These are phyloP conservation scores for Heliopora coerulea DNA, from an alignment of 92 coral and sea anemone species.

Conservation along the genomic window DNA sequence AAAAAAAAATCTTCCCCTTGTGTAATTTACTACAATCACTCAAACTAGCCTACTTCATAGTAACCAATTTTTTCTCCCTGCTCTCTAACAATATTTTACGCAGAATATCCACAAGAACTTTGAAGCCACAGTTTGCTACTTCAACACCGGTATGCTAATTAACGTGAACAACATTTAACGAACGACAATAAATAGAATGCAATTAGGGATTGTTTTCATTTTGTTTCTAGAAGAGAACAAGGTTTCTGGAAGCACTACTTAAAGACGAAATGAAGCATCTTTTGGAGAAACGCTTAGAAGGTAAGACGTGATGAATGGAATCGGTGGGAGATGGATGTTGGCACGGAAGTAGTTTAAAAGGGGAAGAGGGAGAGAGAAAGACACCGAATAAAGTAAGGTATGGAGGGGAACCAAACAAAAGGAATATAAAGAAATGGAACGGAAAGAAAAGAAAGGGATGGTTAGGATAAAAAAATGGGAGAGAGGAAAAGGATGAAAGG, in stretches of 20 bases:
- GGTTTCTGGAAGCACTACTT: not conserved
- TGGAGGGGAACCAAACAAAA: not conserved
- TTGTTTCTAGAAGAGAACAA: not conserved
- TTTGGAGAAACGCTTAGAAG: slow-evolving; percentile 10
- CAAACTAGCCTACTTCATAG: too few species aligned
- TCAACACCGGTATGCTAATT: slow-evolving; percentile 15
- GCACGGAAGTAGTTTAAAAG: not conserved
- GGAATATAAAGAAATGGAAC: not conserved
- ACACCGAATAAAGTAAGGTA: not conserved
- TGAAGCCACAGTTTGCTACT: not conserved
- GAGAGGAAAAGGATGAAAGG: not conserved
- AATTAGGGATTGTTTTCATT: not conserved
- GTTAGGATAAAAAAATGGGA: not conserved
- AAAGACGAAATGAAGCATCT: slow-evolving; percentile 14
- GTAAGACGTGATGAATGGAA: not conserved
- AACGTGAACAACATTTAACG: not conserved
- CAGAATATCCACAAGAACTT: slow-evolving; percentile 12
- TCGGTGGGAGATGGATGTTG: not conserved
- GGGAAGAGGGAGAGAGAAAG: not conserved
- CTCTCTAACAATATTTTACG: too few species aligned
- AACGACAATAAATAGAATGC: not conserved
- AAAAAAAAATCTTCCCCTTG: too few species aligned
- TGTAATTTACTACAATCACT: too few species aligned
- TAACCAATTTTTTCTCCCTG: too few species aligned
- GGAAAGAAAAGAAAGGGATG: not conserved